Conservation (phyloP, 2,888 invertebrate species). For the Metellina segmentata region DNA sequence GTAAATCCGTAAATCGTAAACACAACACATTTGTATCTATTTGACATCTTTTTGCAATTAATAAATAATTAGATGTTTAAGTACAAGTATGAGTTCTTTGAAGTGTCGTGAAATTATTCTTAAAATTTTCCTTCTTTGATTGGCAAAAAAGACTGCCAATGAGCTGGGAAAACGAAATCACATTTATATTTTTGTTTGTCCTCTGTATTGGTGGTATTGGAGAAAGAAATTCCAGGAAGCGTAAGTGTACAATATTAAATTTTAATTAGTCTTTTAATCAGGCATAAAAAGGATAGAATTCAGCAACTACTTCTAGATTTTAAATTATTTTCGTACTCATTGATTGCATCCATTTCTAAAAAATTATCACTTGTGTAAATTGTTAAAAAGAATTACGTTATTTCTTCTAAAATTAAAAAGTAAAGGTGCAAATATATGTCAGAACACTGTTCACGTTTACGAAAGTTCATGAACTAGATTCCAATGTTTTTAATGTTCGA, state of each 20-base stretch:
- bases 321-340: too few species aligned
- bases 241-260: constrained; percentile 35
- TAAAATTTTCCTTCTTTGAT: background rate
- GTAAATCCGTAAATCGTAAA: background rate
- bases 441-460: too few species aligned
- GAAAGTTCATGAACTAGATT: too few species aligned
- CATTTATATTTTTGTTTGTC: constrained; percentile 57
- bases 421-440: too few species aligned
- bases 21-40: background rate
- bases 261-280: background rate
- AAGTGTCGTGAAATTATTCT: background rate
- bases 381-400: too few species aligned
- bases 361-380: too few species aligned
- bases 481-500: too few species aligned
- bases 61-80: background rate
- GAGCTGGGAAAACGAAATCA: constrained; percentile 31
- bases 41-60: background rate
- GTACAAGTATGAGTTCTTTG: background rate
- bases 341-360: too few species aligned
- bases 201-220: constrained; percentile 71
- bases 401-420: too few species aligned
- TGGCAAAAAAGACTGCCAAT: constrained; percentile 8
- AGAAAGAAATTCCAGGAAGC: constrained; percentile 62
- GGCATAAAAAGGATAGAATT: too few species aligned
- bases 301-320: too few species aligned